A percentile compares a stretch with the other conserved stretches of the same genome.
phyloP scores from a whole-genome alignment of 2,888 invertebrate genomes.

The Tipula helvola region DNA sequence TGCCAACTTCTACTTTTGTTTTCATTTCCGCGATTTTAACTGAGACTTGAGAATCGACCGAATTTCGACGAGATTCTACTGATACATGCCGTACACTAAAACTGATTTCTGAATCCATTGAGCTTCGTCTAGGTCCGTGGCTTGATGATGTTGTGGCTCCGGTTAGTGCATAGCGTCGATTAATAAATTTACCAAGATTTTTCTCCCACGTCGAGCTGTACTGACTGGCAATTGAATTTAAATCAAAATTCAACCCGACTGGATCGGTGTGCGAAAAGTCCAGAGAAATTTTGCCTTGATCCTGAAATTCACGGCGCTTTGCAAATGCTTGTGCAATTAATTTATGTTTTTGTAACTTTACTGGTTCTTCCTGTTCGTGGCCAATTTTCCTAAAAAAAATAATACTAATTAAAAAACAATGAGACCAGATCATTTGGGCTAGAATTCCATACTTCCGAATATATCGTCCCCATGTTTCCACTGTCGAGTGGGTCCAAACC shows the following conservation, averaged over 20 bases:
- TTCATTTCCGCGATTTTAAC: constrained; percentile 76
- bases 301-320: constrained; percentile 70
- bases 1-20: constrained; percentile 51
- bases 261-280: constrained; percentile 85
- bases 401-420: background rate
- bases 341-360: constrained; percentile 73
- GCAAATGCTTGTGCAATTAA: constrained; percentile 86
- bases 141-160: constrained; percentile 38
- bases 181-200: constrained; percentile 74
- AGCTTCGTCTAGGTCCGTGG: constrained; percentile 46
- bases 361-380: constrained; percentile 52
- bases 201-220: constrained; percentile 88
- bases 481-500: constrained; percentile 82
- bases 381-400: constrained; percentile 51
- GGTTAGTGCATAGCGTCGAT: constrained; percentile 70
- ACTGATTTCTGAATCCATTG: constrained; percentile 56
- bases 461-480: constrained; percentile 76
- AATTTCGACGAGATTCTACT: constrained; percentile 75
- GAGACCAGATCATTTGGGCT: background rate
- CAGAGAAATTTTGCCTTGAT: constrained; percentile 74
- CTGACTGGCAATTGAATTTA: constrained; percentile 64
- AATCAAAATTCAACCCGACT: constrained; percentile 62
- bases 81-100: constrained; percentile 71
- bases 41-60: constrained; percentile 75
- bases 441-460: constrained; percentile 50